Conservation (phyloP, 2,888 invertebrate genomes). For the Coronaproctus castanopsis region DNA sequence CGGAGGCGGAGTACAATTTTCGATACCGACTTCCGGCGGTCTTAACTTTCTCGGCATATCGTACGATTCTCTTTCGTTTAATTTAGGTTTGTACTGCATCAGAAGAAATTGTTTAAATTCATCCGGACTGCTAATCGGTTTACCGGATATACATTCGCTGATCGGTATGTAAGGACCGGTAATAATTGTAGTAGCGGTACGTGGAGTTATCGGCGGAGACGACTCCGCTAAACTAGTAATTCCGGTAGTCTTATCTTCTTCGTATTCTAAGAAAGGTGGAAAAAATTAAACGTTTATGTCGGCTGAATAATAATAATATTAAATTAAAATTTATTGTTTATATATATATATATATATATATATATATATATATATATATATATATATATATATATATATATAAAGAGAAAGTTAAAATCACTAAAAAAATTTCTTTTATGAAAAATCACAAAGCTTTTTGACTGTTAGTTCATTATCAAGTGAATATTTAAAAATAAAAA, state of each 20-base stretch:
- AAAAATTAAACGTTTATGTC: constrained; percentile 9
- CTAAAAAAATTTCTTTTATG: too few species aligned
- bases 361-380: too few species aligned
- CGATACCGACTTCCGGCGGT: constrained; percentile 21
- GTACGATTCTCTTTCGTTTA: constrained; percentile 20
- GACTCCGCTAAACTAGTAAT: constrained; percentile 25
- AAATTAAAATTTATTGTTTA: too few species aligned
- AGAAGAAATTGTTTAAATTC: constrained; percentile 17
- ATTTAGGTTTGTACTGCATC: constrained; percentile 13
- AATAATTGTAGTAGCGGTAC: constrained; percentile 35
- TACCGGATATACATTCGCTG: constrained; percentile 75
- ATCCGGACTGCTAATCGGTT: constrained; percentile 23
- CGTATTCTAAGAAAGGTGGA: constrained; percentile 12
- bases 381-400: too few species aligned
- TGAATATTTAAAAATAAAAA: too few species aligned
- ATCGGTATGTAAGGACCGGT: constrained; percentile 80
- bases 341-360: too few species aligned
- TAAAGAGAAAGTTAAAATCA: too few species aligned
- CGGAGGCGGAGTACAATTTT: constrained; percentile 30
- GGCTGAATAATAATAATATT: constrained; percentile 4
- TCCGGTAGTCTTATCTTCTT: constrained; percentile 12
- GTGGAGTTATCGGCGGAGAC: constrained; percentile 33
- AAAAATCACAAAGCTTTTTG: too few species aligned
- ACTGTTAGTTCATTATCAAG: too few species aligned
- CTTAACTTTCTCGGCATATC: constrained; percentile 23